A percentile compares a stretch with the other conserved stretches of the same genome.
Evolutionary conservation across 2,888 invertebrate species (phyloP).

Genomic region (Bembecia ichneumoniformis): DNA sequence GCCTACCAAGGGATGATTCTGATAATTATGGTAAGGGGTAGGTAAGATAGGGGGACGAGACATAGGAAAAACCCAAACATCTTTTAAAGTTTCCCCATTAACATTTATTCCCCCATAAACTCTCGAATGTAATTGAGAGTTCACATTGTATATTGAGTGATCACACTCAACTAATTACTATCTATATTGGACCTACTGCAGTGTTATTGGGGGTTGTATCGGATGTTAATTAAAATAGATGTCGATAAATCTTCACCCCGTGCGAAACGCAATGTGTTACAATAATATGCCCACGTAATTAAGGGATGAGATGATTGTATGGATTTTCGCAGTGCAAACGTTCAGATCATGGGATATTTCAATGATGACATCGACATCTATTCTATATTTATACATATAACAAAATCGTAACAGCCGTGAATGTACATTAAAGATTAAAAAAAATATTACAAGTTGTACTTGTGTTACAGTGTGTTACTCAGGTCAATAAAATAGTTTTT

Average conservation of each 20-base stretch:
- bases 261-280: slow-evolving; percentile 46
- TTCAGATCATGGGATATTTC: no score
- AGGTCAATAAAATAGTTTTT: no score
- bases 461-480: no score
- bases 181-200: background rate
- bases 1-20: no score
- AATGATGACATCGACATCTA: no score
- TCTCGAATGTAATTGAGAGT: slow-evolving; percentile 12
- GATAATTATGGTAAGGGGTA: no score
- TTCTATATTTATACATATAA: no score
- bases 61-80: background rate
- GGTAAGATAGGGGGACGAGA: no score
- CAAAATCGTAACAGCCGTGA: no score
- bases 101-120: background rate
- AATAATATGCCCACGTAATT: slow-evolving; percentile 19
- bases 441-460: no score
- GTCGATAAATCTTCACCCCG: slow-evolving; percentile 55
- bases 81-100: background rate
- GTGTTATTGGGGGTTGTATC: slow-evolving; percentile 23
- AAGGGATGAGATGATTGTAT: slow-evolving; percentile 29
- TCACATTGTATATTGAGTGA: background rate
- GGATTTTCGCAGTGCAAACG: slow-evolving; percentile 11
- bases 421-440: no score
- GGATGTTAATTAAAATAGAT: slow-evolving; percentile 55
- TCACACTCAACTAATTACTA: background rate